phyloP scores from a whole-genome alignment of 2,113 vertebrate species.

The Zonotrichia leucophrys region DNA sequence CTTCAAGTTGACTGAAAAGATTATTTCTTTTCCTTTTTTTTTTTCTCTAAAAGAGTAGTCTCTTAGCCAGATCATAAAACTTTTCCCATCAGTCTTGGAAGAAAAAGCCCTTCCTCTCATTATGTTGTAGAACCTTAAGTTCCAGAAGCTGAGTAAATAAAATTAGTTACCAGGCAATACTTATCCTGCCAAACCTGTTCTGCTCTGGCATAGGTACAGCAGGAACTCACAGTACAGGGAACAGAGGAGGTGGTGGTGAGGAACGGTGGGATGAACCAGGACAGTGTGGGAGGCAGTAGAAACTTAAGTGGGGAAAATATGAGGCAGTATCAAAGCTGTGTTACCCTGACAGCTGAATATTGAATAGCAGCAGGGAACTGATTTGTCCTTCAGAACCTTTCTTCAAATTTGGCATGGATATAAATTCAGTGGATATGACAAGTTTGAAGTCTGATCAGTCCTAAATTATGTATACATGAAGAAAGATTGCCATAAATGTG shows the following conservation, averaged over 20 bases:
- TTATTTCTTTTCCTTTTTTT: neutral
- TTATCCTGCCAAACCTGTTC: neutral
- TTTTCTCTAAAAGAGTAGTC: rapidly evolving
- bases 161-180: neutral
- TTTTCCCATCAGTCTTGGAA: neutral
- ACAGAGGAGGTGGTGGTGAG: neutral
- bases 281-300: neutral
- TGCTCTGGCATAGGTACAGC: neutral
- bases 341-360: neutral
- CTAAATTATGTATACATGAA: neutral
- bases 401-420: neutral
- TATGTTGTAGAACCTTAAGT: neutral
- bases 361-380: neutral
- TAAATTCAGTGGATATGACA: neutral
- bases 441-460: neutral
- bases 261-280: neutral
- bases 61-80: neutral
- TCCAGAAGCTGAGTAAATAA: neutral
- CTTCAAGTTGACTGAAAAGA: neutral
- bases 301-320: neutral
- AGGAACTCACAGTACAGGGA: neutral
- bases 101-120: neutral
- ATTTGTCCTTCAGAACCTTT: neutral
- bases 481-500: neutral
- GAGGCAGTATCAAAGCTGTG: neutral